A percentile compares a stretch with the other conserved stretches of the same genome.
Evolutionary conservation across 1,140 invertebrate genomes (phyloP).

Genomic region (Zaprionus lachaisei): DNA sequence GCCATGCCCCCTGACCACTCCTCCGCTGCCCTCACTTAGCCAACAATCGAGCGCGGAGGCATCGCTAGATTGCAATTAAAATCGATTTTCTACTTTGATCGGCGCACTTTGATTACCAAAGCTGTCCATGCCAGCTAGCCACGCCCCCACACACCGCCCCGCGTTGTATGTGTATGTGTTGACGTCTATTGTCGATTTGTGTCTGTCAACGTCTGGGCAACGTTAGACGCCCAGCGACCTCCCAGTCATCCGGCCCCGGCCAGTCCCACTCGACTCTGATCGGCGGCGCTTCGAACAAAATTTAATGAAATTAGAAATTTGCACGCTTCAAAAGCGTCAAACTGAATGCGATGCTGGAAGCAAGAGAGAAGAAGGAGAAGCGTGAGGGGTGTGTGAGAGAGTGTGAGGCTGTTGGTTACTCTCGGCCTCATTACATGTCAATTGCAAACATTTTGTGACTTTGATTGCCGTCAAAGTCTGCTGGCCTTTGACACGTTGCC

Average conservation of each 20-base stretch:
- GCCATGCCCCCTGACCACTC: constrained; percentile 4
- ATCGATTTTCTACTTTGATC: constrained; percentile 79
- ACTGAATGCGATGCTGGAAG: constrained; percentile 41
- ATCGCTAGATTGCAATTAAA: constrained; percentile 76
- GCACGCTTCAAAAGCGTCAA: constrained; percentile 52
- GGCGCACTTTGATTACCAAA: constrained; percentile 70
- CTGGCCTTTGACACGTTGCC: constrained; percentile 10
- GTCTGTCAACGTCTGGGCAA: constrained; percentile 72
- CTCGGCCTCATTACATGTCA: constrained; percentile 58
- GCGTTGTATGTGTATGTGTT: constrained; percentile 20
- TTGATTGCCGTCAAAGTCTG: constrained; percentile 51
- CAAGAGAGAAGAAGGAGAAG: not conserved
- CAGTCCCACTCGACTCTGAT: constrained; percentile 3
- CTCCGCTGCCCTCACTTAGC: constrained; percentile 25
- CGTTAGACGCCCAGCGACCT: constrained; percentile 15
- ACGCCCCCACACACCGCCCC: not conserved
- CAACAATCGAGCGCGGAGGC: constrained; percentile 53
- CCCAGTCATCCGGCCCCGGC: not conserved
- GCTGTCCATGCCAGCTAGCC: constrained; percentile 39
- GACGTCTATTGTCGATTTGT: constrained; percentile 80
- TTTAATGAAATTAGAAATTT: constrained; percentile 81
- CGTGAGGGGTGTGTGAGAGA: not conserved
- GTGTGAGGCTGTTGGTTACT: not conserved
- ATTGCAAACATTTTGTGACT: constrained; percentile 67
- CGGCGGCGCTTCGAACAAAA: constrained; percentile 56